Evolutionary conservation across 2,113 vertebrate species (phyloP), one percentile per base, ranked within the genome.

Genomic region (Apeltes quadracus): DNA sequence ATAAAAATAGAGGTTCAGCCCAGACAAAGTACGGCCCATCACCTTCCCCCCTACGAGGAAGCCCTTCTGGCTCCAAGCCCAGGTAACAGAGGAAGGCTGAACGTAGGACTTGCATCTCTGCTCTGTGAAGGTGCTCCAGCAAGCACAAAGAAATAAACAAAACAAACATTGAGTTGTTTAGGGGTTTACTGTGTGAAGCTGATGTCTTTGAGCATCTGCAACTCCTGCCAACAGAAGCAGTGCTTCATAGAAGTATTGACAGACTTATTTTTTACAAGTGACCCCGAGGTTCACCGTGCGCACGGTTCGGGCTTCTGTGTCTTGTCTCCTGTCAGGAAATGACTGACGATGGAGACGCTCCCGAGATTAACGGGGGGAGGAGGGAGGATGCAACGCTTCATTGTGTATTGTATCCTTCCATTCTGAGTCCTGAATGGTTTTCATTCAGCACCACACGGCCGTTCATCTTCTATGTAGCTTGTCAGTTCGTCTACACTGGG

Each of bases 61-160:
- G 64, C 83, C 87, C 82, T 69, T 78, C 69, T 90, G 89, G 84
- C 87, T 83, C 59, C 18, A 5, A 74, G 83, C 85, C 88, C 76
- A 84, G 84, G 84, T 59, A 81, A 56, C 38, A 67, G 43, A 55
- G 65, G 69, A 74, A 16, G 46, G 22, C 71, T 78, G 72, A 68
- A 79, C 66, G 61, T 62, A 68, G 65, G 73, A 57, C 75, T 75
- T 18, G 12, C 7, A 66, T 68, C 53, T 78, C 44, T 41, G 53
- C 36, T 84, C 56, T 86, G 61, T 88, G 83, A 89, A 84, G 72
- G 64, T 84, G 76, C 81, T 88, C 77, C 86, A 89, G 67, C 61
- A 76, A 61, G 58, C 56, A 70, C 55, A 77, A 80, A 78, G 7
- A 66, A 67, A 69, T 58, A 13, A 50, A 34, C 29, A 69, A 53